A percentile compares a stretch with the other conserved stretches of the same genome.
These are phyloP conservation scores for Lophotis ruficrista DNA, from an alignment of 2,113 vertebrate species.

Conservation along the genomic window DNA sequence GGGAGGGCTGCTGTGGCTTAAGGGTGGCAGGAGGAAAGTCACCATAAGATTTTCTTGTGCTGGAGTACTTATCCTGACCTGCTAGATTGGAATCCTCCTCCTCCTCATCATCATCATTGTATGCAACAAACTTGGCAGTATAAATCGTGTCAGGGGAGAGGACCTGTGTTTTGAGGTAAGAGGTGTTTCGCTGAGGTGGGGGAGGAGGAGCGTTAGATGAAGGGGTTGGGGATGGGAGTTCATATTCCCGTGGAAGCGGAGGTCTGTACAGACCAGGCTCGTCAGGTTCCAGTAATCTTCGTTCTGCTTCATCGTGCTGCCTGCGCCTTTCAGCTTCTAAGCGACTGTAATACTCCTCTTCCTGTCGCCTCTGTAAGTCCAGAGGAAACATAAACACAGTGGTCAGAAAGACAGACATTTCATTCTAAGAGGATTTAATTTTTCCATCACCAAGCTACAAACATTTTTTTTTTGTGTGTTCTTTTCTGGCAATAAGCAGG, in stretches of 20 bases:
- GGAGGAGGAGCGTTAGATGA: slow-evolving; percentile 88
- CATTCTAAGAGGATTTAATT: neutral
- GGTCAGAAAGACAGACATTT: slow-evolving; percentile 8
- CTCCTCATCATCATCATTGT: slow-evolving; percentile 88
- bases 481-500: neutral
- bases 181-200: slow-evolving; percentile 96
- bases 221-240: slow-evolving; percentile 79
- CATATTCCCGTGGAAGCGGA: slow-evolving; percentile 94
- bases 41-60: slow-evolving; percentile 88
- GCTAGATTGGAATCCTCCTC: slow-evolving; percentile 80
- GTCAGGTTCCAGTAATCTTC: slow-evolving; percentile 91
- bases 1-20: slow-evolving; percentile 81
- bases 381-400: slow-evolving; percentile 48
- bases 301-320: slow-evolving; percentile 94
- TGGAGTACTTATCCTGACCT: slow-evolving; percentile 95
- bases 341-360: slow-evolving; percentile 96
- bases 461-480: neutral
- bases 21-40: slow-evolving; percentile 83
- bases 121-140: slow-evolving; percentile 97
- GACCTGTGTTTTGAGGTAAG: slow-evolving; percentile 99
- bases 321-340: slow-evolving; percentile 95
- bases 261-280: slow-evolving; percentile 97
- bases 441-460: neutral
- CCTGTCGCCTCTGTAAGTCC: slow-evolving; percentile 92
- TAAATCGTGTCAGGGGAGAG: slow-evolving; percentile 96